A percentile compares a stretch with the other conserved stretches of the same genome.
Evolutionary conservation across 2,888 invertebrate species (phyloP).

Genomic region (Metallyticus violacea): DNA sequence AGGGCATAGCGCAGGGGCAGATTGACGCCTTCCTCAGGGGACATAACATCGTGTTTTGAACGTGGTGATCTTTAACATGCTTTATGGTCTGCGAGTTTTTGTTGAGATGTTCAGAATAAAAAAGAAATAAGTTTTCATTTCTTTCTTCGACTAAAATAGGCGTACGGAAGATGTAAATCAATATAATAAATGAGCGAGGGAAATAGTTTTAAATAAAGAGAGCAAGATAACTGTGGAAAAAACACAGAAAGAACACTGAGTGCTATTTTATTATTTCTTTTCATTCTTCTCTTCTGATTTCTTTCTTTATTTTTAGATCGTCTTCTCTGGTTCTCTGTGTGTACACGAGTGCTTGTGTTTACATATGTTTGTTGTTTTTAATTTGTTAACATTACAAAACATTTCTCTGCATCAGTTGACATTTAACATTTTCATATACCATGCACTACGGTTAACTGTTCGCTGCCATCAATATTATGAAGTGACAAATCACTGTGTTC

Average conservation of each 20-base stretch:
- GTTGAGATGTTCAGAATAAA: not conserved
- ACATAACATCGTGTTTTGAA: conserved; percentile 39
- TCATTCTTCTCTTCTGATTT: too few species aligned
- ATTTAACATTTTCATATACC: not conserved
- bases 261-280: not conserved
- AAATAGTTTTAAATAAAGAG: not conserved
- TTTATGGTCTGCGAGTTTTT: not conserved
- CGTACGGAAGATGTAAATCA: not conserved
- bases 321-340: not conserved
- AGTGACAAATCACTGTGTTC: too few species aligned
- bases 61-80: not conserved
- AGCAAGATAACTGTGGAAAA: not conserved
- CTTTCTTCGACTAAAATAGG: not conserved
- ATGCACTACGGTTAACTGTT: too few species aligned
- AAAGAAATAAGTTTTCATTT: too few species aligned
- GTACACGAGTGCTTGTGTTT: not conserved
- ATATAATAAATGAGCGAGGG: too few species aligned
- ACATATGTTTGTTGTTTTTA: not conserved
- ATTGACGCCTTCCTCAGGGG: conserved; percentile 79
- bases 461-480: too few species aligned
- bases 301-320: too few species aligned
- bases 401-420: not conserved
- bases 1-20: conserved; percentile 61
- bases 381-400: not conserved
- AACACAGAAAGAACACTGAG: not conserved